These are phyloP conservation scores for Benitochromis conjunctus DNA, from an alignment of 2,113 vertebrate species.

Conservation along the genomic window DNA sequence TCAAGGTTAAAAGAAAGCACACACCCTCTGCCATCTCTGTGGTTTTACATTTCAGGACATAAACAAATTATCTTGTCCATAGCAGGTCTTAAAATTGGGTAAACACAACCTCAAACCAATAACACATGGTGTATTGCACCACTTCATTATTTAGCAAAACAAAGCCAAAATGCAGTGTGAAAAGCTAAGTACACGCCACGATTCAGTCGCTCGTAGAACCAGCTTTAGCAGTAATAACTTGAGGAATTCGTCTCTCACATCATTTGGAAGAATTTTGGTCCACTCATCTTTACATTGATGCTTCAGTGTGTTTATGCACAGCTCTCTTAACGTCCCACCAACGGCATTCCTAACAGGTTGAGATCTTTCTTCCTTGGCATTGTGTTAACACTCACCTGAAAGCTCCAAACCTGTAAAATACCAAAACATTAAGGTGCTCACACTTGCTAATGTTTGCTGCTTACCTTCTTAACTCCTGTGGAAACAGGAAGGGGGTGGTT, in stretches of 20 bases:
- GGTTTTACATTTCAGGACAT: not conserved
- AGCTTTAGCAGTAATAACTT: no score
- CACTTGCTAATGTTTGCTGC: not conserved
- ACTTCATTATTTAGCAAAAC: not conserved
- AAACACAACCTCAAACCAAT: not conserved
- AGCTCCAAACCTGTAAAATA: not conserved
- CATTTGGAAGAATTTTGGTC: not conserved
- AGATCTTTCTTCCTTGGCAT: not conserved
- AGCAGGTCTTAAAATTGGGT: not conserved
- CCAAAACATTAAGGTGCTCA: not conserved
- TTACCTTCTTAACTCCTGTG: not conserved
- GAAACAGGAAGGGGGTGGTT: rapidly evolving
- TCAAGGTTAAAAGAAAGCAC: not conserved
- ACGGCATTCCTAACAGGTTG: not conserved
- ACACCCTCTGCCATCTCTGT: not conserved
- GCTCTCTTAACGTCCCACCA: not conserved
- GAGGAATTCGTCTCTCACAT: rapidly evolving
- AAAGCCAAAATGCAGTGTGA: not conserved
- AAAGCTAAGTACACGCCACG: not conserved
- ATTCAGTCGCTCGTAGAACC: no score
- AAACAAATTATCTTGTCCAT: not conserved
- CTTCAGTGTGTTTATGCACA: rapidly evolving
- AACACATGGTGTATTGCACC: not conserved
- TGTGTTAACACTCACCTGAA: not conserved
- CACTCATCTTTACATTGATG: not conserved